Conservation (phyloP, 2,888 invertebrate genomes). For the Synergus itoensis region DNA sequence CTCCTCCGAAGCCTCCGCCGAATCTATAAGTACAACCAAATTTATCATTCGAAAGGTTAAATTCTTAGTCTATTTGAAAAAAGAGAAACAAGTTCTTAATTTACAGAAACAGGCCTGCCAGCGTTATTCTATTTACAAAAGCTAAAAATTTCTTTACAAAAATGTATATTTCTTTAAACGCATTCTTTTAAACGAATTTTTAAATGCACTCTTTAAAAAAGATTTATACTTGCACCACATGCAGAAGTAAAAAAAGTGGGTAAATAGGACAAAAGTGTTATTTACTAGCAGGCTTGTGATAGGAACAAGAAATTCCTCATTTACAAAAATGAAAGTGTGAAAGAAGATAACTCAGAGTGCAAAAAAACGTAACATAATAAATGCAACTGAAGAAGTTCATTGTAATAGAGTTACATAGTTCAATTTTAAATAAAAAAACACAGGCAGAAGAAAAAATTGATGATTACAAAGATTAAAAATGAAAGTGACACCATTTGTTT, state of each 20-base stretch:
- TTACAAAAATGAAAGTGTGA: constrained; percentile 5
- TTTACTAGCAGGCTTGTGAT: neutral
- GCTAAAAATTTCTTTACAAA: too few relatives aligned
- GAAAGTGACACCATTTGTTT: constrained; percentile 2
- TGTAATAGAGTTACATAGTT: neutral
- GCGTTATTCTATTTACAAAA: too few relatives aligned
- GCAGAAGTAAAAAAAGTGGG: neutral
- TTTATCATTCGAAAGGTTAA: constrained; percentile 23
- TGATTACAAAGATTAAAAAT: neutral
- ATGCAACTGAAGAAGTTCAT: neutral
- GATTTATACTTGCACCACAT: neutral
- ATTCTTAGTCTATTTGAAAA: neutral
- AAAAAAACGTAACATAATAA: neutral
- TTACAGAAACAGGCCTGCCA: neutral
- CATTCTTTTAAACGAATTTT: neutral
- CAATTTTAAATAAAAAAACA: neutral
- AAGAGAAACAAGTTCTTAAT: neutral
- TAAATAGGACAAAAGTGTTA: neutral
- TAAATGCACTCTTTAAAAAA: neutral
- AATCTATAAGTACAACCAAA: constrained; percentile 60
- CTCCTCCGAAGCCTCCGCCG: constrained; percentile 72
- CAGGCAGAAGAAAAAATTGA: neutral
- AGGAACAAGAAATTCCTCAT: constrained; percentile 8
- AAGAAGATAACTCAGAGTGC: constrained; percentile 1
- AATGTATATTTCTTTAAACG: neutral